phyloP scores from a whole-genome alignment of 2,113 vertebrate genomes.

The Pavo muticus region DNA sequence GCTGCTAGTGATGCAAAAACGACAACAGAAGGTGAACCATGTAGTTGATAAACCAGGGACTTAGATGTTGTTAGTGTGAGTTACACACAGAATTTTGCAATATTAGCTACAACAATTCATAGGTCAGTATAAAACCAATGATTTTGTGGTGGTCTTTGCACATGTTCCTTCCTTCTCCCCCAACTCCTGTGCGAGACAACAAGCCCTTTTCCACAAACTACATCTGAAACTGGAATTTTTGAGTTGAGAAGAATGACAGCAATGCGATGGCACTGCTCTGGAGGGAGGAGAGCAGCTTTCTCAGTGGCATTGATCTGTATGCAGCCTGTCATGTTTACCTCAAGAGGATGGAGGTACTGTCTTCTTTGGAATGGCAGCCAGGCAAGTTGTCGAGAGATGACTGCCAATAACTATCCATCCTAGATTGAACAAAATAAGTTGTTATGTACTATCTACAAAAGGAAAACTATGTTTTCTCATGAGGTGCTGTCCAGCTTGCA shows the following conservation, averaged over 20 bases:
- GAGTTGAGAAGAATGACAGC: conserved; percentile 3
- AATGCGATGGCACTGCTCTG: conserved; percentile 6
- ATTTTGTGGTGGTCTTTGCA: background rate
- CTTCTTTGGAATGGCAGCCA: conserved; percentile 18
- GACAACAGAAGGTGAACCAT: background rate
- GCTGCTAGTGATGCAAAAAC: background rate
- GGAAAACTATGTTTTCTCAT: conserved; percentile 5
- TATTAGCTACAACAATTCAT: background rate
- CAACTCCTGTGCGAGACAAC: background rate
- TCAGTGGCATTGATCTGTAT: background rate
- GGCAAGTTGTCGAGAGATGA: conserved; percentile 11
- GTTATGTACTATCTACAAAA: background rate
- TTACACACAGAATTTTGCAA: background rate
- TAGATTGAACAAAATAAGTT: conserved; percentile 35
- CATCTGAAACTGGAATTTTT: background rate
- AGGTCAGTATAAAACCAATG: background rate
- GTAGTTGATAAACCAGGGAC: background rate
- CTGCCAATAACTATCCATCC: background rate
- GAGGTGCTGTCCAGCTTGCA: background rate
- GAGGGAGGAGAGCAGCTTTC: conserved; percentile 30
- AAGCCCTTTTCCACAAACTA: background rate
- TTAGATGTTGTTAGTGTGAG: background rate
- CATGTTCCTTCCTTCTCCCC: too few species aligned
- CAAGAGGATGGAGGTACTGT: background rate
- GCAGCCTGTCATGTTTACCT: conserved; percentile 9